phyloP scores from a whole-genome alignment of 2,797 vertebrate species.

The Atherinosoma microstoma region DNA sequence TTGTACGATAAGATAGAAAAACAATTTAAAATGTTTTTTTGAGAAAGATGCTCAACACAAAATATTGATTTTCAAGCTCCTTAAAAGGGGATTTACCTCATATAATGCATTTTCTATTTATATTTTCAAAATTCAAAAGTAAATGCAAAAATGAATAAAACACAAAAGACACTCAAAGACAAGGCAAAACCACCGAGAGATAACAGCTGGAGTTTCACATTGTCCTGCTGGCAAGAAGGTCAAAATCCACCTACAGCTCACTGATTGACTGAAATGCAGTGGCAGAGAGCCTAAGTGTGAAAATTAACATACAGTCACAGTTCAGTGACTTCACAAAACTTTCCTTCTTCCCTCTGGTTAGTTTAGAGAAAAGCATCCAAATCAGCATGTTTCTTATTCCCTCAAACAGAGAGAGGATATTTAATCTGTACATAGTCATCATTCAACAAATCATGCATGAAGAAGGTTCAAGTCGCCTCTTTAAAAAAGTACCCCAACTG shows the following conservation, averaged over 20 bases:
- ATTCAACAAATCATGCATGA: neutral
- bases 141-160: neutral
- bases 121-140: neutral
- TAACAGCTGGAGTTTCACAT: slow-evolving; percentile 7
- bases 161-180: slow-evolving; percentile 6
- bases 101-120: neutral
- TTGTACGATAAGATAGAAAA: neutral
- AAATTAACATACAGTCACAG: slow-evolving; percentile 57
- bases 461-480: neutral
- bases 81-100: neutral
- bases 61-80: neutral
- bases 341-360: neutral
- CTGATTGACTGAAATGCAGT: slow-evolving; percentile 54
- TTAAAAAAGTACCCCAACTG: neutral
- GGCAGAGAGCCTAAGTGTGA: slow-evolving; percentile 9
- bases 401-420: neutral
- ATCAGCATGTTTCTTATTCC: neutral
- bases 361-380: too few species aligned
- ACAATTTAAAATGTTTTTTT: neutral
- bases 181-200: slow-evolving; percentile 42
- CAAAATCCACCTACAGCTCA: slow-evolving; percentile 58
- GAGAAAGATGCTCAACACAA: neutral
- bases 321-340: slow-evolving; percentile 3
- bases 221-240: slow-evolving; percentile 32
- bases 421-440: neutral